phyloP scores from a whole-genome alignment of 2,113 vertebrate genomes.

The Lophochroa leadbeateri region DNA sequence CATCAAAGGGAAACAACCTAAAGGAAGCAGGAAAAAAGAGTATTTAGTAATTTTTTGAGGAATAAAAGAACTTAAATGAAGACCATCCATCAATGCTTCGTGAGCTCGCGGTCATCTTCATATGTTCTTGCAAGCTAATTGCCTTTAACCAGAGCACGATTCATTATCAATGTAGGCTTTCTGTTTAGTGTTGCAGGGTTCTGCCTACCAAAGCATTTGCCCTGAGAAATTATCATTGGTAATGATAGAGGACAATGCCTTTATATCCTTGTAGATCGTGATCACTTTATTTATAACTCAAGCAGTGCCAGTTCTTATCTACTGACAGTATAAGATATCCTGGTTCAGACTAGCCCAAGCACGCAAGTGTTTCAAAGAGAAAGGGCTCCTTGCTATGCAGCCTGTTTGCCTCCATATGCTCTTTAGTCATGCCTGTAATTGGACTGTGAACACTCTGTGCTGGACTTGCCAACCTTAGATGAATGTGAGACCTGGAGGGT shows the following conservation, averaged over 20 bases:
- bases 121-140: not conserved
- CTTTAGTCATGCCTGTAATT: not conserved
- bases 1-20: constrained; percentile 9
- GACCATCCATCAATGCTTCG: not conserved
- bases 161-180: not conserved
- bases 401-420: not conserved
- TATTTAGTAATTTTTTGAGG: not conserved
- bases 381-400: not conserved
- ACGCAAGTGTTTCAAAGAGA: not conserved
- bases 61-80: not conserved
- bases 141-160: not conserved
- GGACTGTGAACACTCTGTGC: not conserved
- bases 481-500: constrained; percentile 1
- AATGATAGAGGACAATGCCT: not conserved
- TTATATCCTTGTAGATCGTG: not conserved
- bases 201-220: not conserved
- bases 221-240: not conserved
- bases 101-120: not conserved
- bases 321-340: not conserved
- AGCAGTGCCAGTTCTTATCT: not conserved
- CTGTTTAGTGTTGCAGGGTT: not conserved
- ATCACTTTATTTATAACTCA: not conserved
- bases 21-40: not conserved
- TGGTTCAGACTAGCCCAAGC: not conserved
- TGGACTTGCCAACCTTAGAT: not conserved